phyloP scores from a whole-genome alignment of 2,888 invertebrate species.

The Zelleria hepariella region DNA sequence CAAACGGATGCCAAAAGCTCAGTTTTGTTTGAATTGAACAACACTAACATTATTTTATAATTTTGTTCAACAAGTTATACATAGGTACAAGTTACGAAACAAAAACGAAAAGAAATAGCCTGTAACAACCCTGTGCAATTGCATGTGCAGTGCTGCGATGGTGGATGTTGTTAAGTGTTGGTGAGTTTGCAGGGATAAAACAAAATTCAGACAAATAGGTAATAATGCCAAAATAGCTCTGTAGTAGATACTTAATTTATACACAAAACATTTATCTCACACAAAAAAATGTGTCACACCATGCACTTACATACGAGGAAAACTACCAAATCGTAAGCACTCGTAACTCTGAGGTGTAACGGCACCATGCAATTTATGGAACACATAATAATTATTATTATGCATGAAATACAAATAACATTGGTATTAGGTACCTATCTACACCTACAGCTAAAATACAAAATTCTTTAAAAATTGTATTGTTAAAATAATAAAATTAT shows the following conservation, averaged over 20 bases:
- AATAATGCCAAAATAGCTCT: constrained; percentile 64
- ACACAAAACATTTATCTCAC: constrained; percentile 47
- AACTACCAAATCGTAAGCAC: constrained; percentile 51
- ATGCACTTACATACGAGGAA: constrained; percentile 66
- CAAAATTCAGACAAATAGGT: constrained; percentile 69
- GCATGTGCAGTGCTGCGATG: constrained; percentile 25
- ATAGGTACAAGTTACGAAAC: neutral
- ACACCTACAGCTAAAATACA: neutral
- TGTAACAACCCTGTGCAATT: too few relatives aligned
- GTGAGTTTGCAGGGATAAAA: constrained; percentile 49
- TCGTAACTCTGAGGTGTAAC: constrained; percentile 53
- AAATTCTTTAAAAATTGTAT: neutral
- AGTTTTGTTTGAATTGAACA: too few relatives aligned
- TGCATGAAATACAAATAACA: neutral
- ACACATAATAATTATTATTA: too few relatives aligned
- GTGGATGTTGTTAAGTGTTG: constrained; percentile 39
- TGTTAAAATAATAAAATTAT: neutral
- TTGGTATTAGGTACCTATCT: neutral
- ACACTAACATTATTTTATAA: neutral
- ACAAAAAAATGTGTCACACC: constrained; percentile 62
- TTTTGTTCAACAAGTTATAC: neutral
- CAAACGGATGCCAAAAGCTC: neutral
- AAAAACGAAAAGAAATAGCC: too few relatives aligned
- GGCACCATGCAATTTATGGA: constrained; percentile 18
- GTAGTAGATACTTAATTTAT: constrained; percentile 60